A percentile compares a stretch with the other conserved stretches of the same genome.
Evolutionary conservation across 2,113 vertebrate genomes (phyloP).

Genomic region (Heliornis fulica): DNA sequence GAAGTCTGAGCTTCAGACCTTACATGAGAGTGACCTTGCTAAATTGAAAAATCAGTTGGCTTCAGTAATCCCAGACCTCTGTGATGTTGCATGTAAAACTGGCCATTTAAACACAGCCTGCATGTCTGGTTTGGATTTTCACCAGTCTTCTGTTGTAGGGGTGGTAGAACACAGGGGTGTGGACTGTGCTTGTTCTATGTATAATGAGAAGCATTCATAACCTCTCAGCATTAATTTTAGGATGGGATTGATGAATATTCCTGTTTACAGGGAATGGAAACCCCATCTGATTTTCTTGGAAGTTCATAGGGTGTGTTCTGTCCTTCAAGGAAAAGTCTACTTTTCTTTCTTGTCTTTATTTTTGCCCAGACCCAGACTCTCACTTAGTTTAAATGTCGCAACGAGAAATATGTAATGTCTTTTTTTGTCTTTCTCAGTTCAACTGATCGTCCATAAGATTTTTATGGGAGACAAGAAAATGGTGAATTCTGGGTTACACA

Average conservation of each 20-base stretch:
- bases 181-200: not conserved
- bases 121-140: not conserved
- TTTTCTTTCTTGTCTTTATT: not conserved
- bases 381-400: not conserved
- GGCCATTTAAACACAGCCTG: accelerated
- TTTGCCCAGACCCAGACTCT: not conserved
- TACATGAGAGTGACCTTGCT: not conserved
- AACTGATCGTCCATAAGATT: not conserved
- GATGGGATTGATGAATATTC: not conserved
- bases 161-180: not conserved
- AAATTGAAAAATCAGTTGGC: not conserved
- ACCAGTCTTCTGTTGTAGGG: not conserved
- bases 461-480: not conserved
- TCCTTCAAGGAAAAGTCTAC: not conserved
- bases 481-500: not conserved
- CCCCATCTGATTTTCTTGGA: not conserved
- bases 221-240: not conserved
- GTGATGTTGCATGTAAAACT: not conserved
- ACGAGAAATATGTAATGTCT: not conserved
- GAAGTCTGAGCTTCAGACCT: not conserved
- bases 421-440: not conserved
- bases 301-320: not conserved
- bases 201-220: not conserved
- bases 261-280: not conserved
- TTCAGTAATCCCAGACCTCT: not conserved